A percentile compares a stretch with the other conserved stretches of the same genome.
These are phyloP conservation scores for Eriosoma lanigerum DNA, from an alignment of 1,140 invertebrate species.

Conservation along the genomic window DNA sequence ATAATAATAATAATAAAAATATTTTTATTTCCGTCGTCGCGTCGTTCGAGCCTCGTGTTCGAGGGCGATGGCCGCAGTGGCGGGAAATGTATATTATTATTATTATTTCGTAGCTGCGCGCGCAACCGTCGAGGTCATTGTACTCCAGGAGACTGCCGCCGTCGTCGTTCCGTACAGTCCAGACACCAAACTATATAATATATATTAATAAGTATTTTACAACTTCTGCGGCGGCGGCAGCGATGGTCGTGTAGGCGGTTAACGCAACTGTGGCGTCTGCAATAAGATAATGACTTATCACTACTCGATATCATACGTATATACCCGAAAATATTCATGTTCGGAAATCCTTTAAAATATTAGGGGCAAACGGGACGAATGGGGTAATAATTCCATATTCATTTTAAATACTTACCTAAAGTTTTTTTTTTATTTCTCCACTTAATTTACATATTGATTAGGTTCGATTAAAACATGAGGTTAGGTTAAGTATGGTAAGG, in stretches of 20 bases:
- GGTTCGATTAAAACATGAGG: too few species aligned
- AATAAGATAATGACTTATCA: too few species aligned
- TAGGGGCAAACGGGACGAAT: too few species aligned
- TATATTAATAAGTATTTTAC: background rate
- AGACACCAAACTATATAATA: background rate
- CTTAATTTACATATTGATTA: too few species aligned
- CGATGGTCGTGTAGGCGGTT: constrained; percentile 14
- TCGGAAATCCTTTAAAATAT: too few species aligned
- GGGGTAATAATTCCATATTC: too few species aligned
- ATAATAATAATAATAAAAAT: background rate
- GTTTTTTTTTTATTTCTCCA: too few species aligned
- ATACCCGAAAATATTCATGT: too few species aligned
- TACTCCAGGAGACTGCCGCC: background rate
- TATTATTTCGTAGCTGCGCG: background rate
- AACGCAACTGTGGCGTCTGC: background rate
- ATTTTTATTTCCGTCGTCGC: background rate
- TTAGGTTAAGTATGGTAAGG: too few species aligned
- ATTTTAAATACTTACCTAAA: too few species aligned
- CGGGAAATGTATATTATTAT: background rate
- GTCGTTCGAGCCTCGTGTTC: background rate
- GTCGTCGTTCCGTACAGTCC: background rate
- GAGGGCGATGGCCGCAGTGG: constrained; percentile 21
- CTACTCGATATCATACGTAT: too few species aligned
- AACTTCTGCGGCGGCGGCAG: background rate
- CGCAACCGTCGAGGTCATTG: constrained; percentile 11